Conservation (phyloP, 1,140 invertebrate species). For the Drosophila bipectinata region DNA sequence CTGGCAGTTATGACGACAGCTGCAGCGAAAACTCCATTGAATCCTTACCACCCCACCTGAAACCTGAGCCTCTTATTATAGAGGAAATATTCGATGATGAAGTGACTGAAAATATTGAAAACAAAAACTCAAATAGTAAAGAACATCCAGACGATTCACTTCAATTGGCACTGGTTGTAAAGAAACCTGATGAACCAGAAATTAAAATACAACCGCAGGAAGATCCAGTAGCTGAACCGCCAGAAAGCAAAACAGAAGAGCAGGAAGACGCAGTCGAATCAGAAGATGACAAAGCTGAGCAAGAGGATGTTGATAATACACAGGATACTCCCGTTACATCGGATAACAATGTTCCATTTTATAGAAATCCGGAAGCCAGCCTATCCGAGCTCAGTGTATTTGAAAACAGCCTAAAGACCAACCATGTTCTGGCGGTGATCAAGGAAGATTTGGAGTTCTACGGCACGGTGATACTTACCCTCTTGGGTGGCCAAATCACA, state of each 20-base stretch:
- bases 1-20: conserved; percentile 4
- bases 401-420: conserved; percentile 59
- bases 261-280: background rate
- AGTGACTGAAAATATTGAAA: background rate
- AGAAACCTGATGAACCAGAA: background rate
- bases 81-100: conserved; percentile 28
- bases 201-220: background rate
- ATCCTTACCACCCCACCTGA: background rate
- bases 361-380: conserved; percentile 1
- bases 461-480: conserved; percentile 52
- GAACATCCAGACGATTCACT: too few relatives aligned
- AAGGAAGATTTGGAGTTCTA: conserved; percentile 57
- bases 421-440: conserved; percentile 55
- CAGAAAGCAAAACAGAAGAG: background rate
- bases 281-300: background rate
- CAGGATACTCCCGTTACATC: background rate
- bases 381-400: conserved; percentile 41
- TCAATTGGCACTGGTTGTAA: background rate
- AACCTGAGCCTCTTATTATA: conserved; percentile 24
- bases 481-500: conserved; percentile 42
- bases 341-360: background rate
- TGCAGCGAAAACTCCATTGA: conserved; percentile 16
- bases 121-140: background rate
- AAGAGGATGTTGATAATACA: too few relatives aligned
- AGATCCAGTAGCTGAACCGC: background rate